These are phyloP conservation scores for Elysia chlorotica DNA, from an alignment of 1,140 invertebrate genomes.

Conservation along the genomic window DNA sequence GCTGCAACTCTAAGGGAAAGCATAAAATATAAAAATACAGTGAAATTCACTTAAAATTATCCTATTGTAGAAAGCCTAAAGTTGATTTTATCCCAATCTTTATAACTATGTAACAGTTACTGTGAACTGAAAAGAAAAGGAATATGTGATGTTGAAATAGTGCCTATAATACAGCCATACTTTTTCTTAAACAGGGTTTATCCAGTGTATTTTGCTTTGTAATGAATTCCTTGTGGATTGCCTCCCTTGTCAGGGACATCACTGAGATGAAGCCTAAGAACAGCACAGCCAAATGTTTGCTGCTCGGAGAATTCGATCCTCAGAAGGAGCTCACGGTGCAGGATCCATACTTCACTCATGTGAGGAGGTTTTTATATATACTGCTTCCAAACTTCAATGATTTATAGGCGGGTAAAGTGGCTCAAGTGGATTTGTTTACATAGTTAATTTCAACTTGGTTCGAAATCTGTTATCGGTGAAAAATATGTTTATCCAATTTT, in stretches of 20 bases:
- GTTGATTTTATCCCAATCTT: no score
- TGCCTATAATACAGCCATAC: no score
- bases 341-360: constrained; percentile 67
- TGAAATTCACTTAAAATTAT: no score
- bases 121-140: no score
- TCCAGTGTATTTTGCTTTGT: no score
- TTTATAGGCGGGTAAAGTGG: no score
- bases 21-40: no score
- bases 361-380: background rate
- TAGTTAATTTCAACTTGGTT: background rate
- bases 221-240: background rate
- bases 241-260: constrained; percentile 28
- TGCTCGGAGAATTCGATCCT: constrained; percentile 83
- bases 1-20: no score
- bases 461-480: background rate
- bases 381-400: background rate
- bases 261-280: constrained; percentile 39
- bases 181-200: no score
- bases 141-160: no score
- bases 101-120: no score
- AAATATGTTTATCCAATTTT: background rate
- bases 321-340: constrained; percentile 77
- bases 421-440: background rate
- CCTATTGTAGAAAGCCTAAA: no score
- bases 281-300: constrained; percentile 73